phyloP scores from a whole-genome alignment of 2,797 vertebrate species.

The Lophius americanus region DNA sequence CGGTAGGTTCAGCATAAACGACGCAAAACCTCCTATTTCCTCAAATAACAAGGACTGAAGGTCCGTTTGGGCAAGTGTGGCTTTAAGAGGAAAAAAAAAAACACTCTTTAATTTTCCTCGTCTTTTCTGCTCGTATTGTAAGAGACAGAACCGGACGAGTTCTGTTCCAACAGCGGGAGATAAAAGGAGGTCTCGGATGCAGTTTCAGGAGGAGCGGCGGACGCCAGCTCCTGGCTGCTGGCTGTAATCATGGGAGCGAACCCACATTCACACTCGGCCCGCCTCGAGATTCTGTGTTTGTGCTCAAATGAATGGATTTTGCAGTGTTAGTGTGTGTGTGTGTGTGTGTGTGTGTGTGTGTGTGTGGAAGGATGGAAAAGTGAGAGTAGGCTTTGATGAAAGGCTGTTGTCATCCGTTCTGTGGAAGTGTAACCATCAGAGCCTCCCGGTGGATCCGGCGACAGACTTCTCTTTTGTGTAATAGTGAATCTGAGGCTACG shows the following conservation, averaged over 20 bases:
- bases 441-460: slow-evolving; percentile 72
- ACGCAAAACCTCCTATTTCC: slow-evolving; percentile 66
- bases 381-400: slow-evolving; percentile 79
- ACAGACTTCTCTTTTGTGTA: slow-evolving; percentile 80
- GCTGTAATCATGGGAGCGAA: slow-evolving; percentile 34
- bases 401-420: slow-evolving; percentile 80
- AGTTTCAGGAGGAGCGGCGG: slow-evolving; percentile 51
- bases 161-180: slow-evolving; percentile 56
- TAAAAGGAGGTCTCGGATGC: slow-evolving; percentile 52
- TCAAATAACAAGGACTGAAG: slow-evolving; percentile 63
- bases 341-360: slow-evolving; percentile 20
- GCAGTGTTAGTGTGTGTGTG: slow-evolving; percentile 1
- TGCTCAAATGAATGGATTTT: slow-evolving; percentile 19
- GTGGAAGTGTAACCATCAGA: slow-evolving; percentile 74
- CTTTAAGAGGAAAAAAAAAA: slow-evolving; percentile 28
- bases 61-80: slow-evolving; percentile 36
- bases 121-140: slow-evolving; percentile 50
- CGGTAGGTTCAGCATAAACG: slow-evolving; percentile 58
- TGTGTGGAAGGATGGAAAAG: slow-evolving; percentile 59
- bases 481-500: slow-evolving; percentile 76
- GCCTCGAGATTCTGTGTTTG: slow-evolving; percentile 29
- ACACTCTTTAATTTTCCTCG: slow-evolving; percentile 45
- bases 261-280: slow-evolving; percentile 32
- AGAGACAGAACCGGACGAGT: slow-evolving; percentile 54
- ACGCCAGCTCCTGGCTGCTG: slow-evolving; percentile 25